These are phyloP conservation scores for Carduelis carduelis DNA, from an alignment of 2,797 vertebrate species.

Conservation along the genomic window DNA sequence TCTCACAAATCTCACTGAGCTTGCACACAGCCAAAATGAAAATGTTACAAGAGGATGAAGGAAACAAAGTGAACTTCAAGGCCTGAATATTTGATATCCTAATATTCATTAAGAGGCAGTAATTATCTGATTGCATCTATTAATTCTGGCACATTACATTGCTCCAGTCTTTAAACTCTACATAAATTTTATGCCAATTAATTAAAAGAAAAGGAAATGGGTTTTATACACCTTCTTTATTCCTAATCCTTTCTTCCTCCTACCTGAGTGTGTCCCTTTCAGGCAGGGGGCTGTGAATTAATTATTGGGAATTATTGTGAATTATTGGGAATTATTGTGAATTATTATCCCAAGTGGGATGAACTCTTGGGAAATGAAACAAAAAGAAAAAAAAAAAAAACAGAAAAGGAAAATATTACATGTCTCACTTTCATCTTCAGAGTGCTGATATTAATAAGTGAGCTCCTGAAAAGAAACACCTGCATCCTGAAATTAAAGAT, in stretches of 20 bases:
- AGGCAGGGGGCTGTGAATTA: background rate
- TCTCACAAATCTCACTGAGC: background rate
- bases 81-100: background rate
- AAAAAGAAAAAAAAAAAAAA: background rate
- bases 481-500: slow-evolving; percentile 62
- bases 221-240: background rate
- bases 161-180: background rate
- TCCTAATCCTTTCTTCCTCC: background rate
- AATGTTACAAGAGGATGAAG: background rate
- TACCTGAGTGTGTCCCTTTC: background rate
- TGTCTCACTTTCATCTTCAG: slow-evolving; percentile 57
- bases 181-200: background rate
- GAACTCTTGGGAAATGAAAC: slow-evolving; percentile 38
- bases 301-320: background rate
- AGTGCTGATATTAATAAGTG: slow-evolving; percentile 42
- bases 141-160: slow-evolving; percentile 26
- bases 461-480: slow-evolving; percentile 52
- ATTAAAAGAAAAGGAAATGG: slow-evolving; percentile 11
- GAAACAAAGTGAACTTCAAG: background rate
- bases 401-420: background rate
- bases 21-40: background rate
- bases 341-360: background rate
- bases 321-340: too few relatives aligned
- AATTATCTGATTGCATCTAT: slow-evolving; percentile 47
- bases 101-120: slow-evolving; percentile 12